These are phyloP conservation scores for Aphelenchoides fujianensis DNA, from an alignment of 1,140 invertebrate species.

Conservation along the genomic window DNA sequence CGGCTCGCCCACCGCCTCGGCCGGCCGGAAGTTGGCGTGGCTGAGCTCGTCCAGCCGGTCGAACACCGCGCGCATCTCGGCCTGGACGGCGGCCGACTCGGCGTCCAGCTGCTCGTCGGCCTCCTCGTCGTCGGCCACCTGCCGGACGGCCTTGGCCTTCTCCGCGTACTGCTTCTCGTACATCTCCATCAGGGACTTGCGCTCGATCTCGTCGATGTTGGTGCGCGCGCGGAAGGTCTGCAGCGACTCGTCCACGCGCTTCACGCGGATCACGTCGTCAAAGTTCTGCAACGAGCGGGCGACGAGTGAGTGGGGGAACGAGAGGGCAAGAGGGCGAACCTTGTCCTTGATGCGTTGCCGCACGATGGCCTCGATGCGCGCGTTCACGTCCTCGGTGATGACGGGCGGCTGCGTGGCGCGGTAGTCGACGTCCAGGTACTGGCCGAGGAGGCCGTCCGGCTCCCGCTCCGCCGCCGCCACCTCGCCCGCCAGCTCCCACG, in stretches of 20 bases:
- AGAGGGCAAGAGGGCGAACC: constrained; percentile 47
- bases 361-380: no score
- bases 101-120: constrained; percentile 71
- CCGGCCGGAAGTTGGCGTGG: constrained; percentile 92
- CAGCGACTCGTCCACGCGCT: constrained; percentile 78
- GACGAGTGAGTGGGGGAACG: not conserved
- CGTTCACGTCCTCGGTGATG: constrained; percentile 91
- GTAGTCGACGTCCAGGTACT: constrained; percentile 74
- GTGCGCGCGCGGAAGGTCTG: constrained; percentile 84
- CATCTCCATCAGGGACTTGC: no score
- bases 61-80: constrained; percentile 78
- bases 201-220: constrained; percentile 84
- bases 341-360: constrained; percentile 85
- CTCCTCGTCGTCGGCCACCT: no score
- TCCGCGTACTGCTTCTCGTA: no score
- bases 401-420: constrained; percentile 85
- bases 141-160: no score
- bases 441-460: no score
- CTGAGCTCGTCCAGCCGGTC: no score
- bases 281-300: constrained; percentile 68
- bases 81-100: constrained; percentile 72
- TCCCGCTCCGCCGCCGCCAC: no score
- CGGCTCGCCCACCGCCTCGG: constrained; percentile 77
- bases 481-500: no score
- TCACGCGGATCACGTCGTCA: constrained; percentile 88